These are phyloP conservation scores for Drosophila birchii DNA, from an alignment of 2,888 invertebrate genomes.

Conservation along the genomic window DNA sequence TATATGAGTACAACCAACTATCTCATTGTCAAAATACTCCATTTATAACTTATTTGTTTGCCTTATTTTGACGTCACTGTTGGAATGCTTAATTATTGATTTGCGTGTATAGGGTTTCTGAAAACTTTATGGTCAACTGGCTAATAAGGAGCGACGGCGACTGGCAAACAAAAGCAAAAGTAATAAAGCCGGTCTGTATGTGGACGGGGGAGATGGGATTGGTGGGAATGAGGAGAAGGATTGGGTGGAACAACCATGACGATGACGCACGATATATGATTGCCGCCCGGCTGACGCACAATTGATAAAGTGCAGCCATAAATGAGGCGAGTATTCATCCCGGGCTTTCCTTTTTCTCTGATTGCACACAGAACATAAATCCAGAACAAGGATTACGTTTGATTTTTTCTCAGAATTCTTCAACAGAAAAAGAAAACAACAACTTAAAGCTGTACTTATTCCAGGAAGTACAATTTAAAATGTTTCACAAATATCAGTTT, in stretches of 20 bases:
- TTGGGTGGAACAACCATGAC: conserved; percentile 34
- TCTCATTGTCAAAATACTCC: background rate
- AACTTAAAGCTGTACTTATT: background rate
- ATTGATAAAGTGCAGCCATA: conserved; percentile 67
- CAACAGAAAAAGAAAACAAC: background rate
- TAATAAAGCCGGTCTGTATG: conserved; percentile 41
- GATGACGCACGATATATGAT: conserved; percentile 59
- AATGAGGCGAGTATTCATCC: conserved; percentile 39
- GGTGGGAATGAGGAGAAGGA: conserved; percentile 5
- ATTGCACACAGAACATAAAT: conserved; percentile 1
- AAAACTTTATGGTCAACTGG: conserved; percentile 62
- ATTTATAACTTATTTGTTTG: background rate
- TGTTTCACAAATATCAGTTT: no score
- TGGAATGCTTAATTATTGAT: conserved; percentile 52
- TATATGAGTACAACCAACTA: no score
- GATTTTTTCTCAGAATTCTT: background rate
- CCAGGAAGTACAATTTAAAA: background rate
- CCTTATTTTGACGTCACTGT: conserved; percentile 43
- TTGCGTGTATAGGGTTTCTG: conserved; percentile 52
- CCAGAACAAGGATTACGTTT: background rate
- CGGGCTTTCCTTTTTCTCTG: conserved; percentile 9
- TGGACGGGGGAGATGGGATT: conserved; percentile 3
- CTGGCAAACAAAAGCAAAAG: conserved; percentile 48
- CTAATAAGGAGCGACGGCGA: conserved; percentile 47
- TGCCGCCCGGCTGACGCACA: conserved; percentile 57